A percentile compares a stretch with the other conserved stretches of the same genome.
These are phyloP conservation scores for Trogon surrucura DNA, from an alignment of 2,113 vertebrate genomes.

Conservation along the genomic window DNA sequence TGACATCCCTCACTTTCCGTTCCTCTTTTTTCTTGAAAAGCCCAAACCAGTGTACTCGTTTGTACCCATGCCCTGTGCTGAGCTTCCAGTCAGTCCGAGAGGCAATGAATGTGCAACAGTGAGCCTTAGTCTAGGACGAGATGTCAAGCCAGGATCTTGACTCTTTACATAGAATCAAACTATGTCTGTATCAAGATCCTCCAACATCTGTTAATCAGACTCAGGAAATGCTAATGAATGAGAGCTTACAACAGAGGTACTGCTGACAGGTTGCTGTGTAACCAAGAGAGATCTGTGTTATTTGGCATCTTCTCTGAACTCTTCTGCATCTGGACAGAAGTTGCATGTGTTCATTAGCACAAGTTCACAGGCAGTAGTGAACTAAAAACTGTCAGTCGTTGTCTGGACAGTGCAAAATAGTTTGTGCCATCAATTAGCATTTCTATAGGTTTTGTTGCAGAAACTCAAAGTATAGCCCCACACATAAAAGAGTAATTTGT, in stretches of 20 bases:
- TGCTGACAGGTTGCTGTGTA: background rate
- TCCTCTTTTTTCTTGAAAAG: background rate
- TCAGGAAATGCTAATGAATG: constrained; percentile 19
- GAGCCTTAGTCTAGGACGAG: background rate
- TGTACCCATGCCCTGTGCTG: background rate
- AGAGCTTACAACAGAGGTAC: background rate
- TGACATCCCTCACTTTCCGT: background rate
- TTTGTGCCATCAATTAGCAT: background rate
- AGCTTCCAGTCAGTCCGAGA: background rate
- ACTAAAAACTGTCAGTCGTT: background rate
- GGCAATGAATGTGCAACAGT: background rate
- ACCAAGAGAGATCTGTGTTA: background rate
- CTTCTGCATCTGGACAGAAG: background rate
- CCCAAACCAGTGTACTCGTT: background rate
- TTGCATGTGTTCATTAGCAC: background rate
- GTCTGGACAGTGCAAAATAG: background rate
- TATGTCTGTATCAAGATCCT: background rate
- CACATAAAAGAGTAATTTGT: background rate
- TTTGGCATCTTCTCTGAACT: background rate
- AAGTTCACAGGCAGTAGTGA: background rate
- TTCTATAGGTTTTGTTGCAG: background rate
- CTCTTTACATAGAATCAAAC: background rate
- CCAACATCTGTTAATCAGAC: background rate
- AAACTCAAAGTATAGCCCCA: background rate
- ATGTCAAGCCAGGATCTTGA: background rate